Conservation (phyloP, 2,797 vertebrate genomes). For the Chrosomus eos region DNA sequence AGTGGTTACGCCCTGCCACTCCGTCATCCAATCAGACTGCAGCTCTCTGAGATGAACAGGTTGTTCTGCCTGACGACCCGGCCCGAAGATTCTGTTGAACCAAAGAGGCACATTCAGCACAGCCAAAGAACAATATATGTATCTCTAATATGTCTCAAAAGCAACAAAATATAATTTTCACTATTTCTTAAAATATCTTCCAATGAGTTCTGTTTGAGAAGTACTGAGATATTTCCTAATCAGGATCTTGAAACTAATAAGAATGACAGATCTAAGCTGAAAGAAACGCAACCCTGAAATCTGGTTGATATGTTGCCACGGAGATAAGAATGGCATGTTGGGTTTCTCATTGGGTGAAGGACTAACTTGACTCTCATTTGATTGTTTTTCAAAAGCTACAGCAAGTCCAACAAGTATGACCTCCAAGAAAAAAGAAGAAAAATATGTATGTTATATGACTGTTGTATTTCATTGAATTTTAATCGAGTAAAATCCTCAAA, state of each 20-base stretch:
- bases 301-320: conserved; percentile 15
- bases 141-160: neutral
- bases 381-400: neutral
- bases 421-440: neutral
- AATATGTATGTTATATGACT: too few species aligned
- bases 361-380: conserved; percentile 36
- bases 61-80: conserved; percentile 32
- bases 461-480: neutral
- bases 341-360: conserved; percentile 21
- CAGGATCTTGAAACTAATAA: neutral
- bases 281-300: neutral
- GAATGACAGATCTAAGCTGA: neutral
- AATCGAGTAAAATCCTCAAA: neutral
- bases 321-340: conserved; percentile 27
- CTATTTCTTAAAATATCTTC: neutral
- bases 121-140: conserved; percentile 11
- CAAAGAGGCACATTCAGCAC: neutral
- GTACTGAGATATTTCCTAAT: conserved; percentile 3
- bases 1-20: neutral
- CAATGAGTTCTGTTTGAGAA: neutral
- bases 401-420: neutral
- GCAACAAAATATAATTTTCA: neutral
- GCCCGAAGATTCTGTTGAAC: neutral
- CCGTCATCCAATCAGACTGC: conserved; percentile 28
- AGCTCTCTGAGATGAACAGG: conserved; percentile 26